These are phyloP conservation scores for Microcebus jonahi DNA, from an alignment of 2,113 vertebrate species.

Conservation along the genomic window DNA sequence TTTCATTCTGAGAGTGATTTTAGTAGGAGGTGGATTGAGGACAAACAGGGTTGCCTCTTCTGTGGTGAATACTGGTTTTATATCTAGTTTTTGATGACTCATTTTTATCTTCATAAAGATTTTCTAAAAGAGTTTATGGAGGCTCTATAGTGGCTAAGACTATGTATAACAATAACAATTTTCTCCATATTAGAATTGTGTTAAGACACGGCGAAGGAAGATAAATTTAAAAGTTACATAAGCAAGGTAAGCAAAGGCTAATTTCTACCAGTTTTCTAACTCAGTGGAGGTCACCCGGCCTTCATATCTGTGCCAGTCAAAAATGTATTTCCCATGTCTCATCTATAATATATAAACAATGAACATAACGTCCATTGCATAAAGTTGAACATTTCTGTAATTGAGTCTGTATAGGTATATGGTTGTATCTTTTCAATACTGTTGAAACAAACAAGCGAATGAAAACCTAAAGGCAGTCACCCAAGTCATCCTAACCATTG, in stretches of 20 bases:
- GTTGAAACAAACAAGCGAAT: background rate
- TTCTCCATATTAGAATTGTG: background rate
- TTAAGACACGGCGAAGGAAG: background rate
- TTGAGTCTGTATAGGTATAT: background rate
- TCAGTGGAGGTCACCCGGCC: background rate
- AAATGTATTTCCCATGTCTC: background rate
- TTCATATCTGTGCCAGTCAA: background rate
- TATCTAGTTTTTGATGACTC: background rate
- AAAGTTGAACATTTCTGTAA: background rate
- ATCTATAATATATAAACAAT: background rate
- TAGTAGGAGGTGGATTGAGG: background rate
- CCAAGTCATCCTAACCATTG: background rate
- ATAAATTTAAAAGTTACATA: background rate
- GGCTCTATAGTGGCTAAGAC: background rate
- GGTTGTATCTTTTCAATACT: background rate
- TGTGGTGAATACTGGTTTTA: background rate
- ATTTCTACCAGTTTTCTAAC: background rate
- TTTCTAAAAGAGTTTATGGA: background rate
- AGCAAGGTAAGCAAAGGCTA: background rate
- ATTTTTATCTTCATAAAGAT: background rate
- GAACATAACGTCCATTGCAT: background rate
- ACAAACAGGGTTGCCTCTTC: background rate
- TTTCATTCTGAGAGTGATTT: conserved; percentile 1
- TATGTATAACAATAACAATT: background rate
- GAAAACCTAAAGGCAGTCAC: background rate